Conservation (phyloP, 2,888 invertebrate genomes). For the Brenthis hecate region DNA sequence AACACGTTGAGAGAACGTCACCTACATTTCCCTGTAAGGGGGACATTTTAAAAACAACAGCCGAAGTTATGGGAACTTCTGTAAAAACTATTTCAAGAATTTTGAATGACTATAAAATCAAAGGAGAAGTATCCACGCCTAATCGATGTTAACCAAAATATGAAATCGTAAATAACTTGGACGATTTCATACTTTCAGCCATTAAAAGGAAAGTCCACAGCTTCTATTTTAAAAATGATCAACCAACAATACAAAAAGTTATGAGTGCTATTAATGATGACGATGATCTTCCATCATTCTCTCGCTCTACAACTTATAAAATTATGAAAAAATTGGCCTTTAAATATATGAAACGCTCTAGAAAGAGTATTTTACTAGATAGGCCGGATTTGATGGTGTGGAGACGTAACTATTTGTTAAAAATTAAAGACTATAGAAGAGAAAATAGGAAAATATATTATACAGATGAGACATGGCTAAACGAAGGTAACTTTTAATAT, state of each 20-base stretch:
- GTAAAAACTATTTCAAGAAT: background rate
- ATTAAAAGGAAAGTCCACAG: slow-evolving; percentile 15
- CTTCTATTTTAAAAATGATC: slow-evolving; percentile 12
- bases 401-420: slow-evolving; percentile 28
- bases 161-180: slow-evolving; percentile 15
- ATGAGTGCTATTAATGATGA: slow-evolving; percentile 3
- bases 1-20: background rate
- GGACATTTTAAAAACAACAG: background rate
- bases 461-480: slow-evolving; percentile 36
- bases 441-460: slow-evolving; percentile 33
- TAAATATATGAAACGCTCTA: slow-evolving; percentile 14
- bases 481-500: slow-evolving; percentile 24
- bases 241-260: slow-evolving; percentile 13
- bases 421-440: slow-evolving; percentile 31
- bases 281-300: slow-evolving; percentile 7
- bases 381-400: slow-evolving; percentile 34
- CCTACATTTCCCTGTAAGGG: background rate
- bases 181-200: slow-evolving; percentile 10
- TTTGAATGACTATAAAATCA: background rate
- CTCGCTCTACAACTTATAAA: slow-evolving; percentile 4
- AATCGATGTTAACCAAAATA: background rate
- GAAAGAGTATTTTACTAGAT: slow-evolving; percentile 22
- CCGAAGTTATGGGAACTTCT: background rate
- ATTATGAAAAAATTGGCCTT: slow-evolving; percentile 16
- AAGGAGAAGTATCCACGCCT: background rate